Conservation (phyloP, 2,888 invertebrate genomes). For the Prenolepis imparis region DNA sequence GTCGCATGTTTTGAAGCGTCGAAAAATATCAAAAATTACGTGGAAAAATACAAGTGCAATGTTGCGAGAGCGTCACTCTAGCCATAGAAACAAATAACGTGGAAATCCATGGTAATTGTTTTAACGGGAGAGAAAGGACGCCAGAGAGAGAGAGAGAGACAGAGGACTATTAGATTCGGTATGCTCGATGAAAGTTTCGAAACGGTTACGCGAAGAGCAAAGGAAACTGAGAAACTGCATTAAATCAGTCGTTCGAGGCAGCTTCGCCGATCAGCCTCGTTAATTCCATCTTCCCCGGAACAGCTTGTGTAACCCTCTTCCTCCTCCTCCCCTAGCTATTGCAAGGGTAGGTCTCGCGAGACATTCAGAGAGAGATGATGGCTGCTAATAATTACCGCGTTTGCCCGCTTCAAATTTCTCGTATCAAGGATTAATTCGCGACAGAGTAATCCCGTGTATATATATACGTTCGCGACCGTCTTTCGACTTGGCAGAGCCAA, state of each 20-base stretch:
- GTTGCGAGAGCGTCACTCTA: not conserved
- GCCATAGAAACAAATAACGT: conserved; percentile 29
- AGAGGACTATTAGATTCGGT: conserved; percentile 45
- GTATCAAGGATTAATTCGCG: conserved; percentile 9
- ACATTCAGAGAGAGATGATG: not conserved
- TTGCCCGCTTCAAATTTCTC: conserved; percentile 12
- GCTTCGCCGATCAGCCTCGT: conserved; percentile 54
- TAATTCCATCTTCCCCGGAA: conserved; percentile 42
- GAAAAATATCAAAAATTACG: not conserved
- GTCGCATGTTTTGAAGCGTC: not conserved
- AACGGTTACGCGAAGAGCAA: conserved; percentile 45
- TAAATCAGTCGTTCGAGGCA: conserved; percentile 53
- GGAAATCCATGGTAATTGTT: conserved; percentile 46
- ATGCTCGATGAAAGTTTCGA: conserved; percentile 46
- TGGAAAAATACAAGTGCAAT: not conserved
- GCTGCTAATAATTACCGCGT: conserved; percentile 32
- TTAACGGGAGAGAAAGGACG: conserved; percentile 8
- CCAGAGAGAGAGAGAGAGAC: not conserved
- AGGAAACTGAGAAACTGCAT: conserved; percentile 54
- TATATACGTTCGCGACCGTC: not conserved
- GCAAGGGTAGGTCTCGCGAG: conserved; percentile 29
- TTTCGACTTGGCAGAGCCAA: not conserved
- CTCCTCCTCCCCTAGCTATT: not conserved
- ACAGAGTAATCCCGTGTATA: not conserved
- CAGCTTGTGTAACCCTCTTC: conserved; percentile 8